Evolutionary conservation across 1,140 invertebrate genomes (phyloP).

Genomic region (Heliconius eleuchia): DNA sequence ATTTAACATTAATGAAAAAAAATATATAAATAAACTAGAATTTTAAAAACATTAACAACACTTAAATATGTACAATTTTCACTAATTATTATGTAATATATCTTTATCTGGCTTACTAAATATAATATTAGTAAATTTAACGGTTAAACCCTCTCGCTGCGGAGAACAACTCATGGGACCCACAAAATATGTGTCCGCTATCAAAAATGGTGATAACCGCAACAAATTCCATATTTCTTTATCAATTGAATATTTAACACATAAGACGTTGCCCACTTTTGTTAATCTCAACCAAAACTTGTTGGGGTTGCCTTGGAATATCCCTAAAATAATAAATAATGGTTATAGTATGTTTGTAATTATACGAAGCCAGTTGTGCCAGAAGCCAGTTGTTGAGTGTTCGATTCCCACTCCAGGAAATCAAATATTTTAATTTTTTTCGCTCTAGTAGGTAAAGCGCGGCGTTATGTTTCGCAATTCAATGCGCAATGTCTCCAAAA

Average conservation of each 20-base stretch:
- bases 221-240: constrained; percentile 53
- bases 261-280: constrained; percentile 48
- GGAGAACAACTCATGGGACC: constrained; percentile 60
- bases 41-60: neutral
- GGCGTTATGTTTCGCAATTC: neutral
- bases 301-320: constrained; percentile 52
- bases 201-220: constrained; percentile 51
- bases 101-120: constrained; percentile 48
- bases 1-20: neutral
- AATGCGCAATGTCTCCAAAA: neutral
- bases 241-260: constrained; percentile 63
- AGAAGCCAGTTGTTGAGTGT: neutral
- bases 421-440: neutral
- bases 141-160: constrained; percentile 47
- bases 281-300: constrained; percentile 63
- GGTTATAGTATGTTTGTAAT: neutral
- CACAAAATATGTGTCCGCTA: constrained; percentile 43
- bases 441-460: neutral
- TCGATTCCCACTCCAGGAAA: neutral
- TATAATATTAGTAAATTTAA: constrained; percentile 48
- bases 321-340: constrained; percentile 44
- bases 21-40: too few species aligned
- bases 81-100: constrained; percentile 56
- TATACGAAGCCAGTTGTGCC: neutral
- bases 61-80: neutral